Conservation (phyloP, 2,797 vertebrate genomes). For the Trematomus bernacchii region DNA sequence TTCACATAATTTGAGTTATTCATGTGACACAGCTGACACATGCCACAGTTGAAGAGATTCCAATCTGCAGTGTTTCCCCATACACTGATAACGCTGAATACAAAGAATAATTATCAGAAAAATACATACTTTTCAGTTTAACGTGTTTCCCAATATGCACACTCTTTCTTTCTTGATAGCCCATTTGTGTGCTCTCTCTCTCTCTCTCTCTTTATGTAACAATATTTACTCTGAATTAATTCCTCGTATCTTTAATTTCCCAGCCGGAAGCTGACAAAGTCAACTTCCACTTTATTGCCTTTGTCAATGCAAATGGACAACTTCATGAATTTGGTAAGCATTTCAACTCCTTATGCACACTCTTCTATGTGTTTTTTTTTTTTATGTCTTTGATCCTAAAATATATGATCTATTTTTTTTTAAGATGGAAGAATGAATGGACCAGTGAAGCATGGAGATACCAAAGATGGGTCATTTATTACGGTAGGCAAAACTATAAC, state of each 20-base stretch:
- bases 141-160: neutral
- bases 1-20: accelerated
- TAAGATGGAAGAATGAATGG: slow-evolving; percentile 94
- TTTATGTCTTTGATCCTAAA: neutral
- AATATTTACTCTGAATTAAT: neutral
- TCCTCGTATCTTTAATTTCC: slow-evolving; percentile 6
- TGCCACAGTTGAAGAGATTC: neutral
- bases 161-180: neutral
- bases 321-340: slow-evolving; percentile 94
- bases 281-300: slow-evolving; percentile 97
- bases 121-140: neutral
- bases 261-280: slow-evolving; percentile 92
- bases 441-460: slow-evolving; percentile 91
- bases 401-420: slow-evolving; percentile 9
- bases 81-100: neutral
- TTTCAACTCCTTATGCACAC: neutral
- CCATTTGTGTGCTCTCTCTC: neutral
- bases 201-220: neutral
- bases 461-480: slow-evolving; percentile 88
- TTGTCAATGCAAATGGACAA: slow-evolving; percentile 91
- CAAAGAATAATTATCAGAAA: neutral
- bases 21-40: neutral
- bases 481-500: slow-evolving; percentile 79
- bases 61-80: neutral
- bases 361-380: neutral